Evolutionary conservation across 1,140 invertebrate species (phyloP).

Genomic region (Drosophila carrolli): DNA sequence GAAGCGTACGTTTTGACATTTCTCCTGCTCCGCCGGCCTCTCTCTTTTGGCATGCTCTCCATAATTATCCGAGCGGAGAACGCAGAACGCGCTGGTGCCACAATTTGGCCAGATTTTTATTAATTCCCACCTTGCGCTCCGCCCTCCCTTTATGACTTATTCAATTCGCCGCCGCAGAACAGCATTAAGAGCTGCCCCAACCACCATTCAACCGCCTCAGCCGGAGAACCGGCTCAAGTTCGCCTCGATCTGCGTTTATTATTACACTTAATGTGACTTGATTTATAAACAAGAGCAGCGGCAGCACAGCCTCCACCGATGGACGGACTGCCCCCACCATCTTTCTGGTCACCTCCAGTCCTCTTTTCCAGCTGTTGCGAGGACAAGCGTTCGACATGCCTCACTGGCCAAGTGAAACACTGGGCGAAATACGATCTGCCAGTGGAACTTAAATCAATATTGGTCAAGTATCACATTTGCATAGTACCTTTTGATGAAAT

Average conservation of each 20-base stretch:
- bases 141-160: constrained; percentile 67
- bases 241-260: constrained; percentile 70
- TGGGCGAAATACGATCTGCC: constrained; percentile 1
- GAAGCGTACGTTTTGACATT: constrained; percentile 76
- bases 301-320: constrained; percentile 39
- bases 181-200: constrained; percentile 21
- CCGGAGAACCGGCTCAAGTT: constrained; percentile 47
- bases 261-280: constrained; percentile 83
- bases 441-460: not conserved
- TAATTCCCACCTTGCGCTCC: constrained; percentile 40
- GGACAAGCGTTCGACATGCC: constrained; percentile 39
- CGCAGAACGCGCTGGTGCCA: constrained; percentile 21
- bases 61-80: constrained; percentile 54
- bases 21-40: constrained; percentile 44
- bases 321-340: constrained; percentile 11
- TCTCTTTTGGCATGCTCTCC: constrained; percentile 56
- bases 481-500: not conserved
- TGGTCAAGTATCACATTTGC: not conserved
- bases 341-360: not conserved
- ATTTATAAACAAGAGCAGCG: constrained; percentile 76
- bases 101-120: constrained; percentile 55
- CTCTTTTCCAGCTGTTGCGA: constrained; percentile 29
- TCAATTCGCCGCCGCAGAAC: constrained; percentile 54
- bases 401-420: constrained; percentile 50
- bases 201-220: not conserved